A percentile compares a stretch with the other conserved stretches of the same genome.
These are phyloP conservation scores for Chiridota heheva DNA, from an alignment of 35 echinoderm and acorn worm genomes.

Conservation along the genomic window DNA sequence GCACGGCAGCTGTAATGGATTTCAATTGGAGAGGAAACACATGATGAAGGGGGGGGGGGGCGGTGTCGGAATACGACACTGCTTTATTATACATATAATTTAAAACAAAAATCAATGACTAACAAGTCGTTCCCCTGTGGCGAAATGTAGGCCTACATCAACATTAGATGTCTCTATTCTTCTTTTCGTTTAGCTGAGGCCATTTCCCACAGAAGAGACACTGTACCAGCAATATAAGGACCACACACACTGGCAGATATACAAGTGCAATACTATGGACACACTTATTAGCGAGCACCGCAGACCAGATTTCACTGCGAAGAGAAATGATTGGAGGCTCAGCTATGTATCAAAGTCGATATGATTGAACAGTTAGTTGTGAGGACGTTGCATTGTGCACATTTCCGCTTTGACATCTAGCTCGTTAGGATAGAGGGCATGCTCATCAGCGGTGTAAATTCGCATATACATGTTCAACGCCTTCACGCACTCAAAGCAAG, in stretches of 20 bases:
- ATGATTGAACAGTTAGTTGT: too few species aligned
- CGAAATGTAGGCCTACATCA: neutral
- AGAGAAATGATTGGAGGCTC: neutral
- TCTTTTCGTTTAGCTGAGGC: constrained; percentile 40
- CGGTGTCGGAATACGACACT: neutral
- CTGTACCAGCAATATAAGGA: constrained; percentile 56
- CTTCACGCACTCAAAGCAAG: too few species aligned
- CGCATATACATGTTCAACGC: too few species aligned
- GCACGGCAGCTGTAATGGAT: too few species aligned
- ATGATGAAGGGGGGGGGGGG: neutral
- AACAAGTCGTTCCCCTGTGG: neutral
- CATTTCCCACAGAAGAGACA: constrained; percentile 48
- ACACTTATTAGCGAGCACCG: constrained; percentile 1
- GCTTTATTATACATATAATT: neutral
- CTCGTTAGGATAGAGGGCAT: too few species aligned
- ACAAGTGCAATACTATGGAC: constrained; percentile 47
- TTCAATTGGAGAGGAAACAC: too few species aligned
- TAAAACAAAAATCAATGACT: neutral
- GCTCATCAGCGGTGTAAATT: too few species aligned
- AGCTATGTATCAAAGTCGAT: too few species aligned
- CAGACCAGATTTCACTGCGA: neutral
- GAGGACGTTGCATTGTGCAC: too few species aligned
- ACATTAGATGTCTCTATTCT: neutral
- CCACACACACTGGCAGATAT: constrained; percentile 53
- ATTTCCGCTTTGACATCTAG: too few species aligned